Base-by-base conservation (phyloP, 2,797 vertebrate species). In the Diglossa cyanea region DNA sequence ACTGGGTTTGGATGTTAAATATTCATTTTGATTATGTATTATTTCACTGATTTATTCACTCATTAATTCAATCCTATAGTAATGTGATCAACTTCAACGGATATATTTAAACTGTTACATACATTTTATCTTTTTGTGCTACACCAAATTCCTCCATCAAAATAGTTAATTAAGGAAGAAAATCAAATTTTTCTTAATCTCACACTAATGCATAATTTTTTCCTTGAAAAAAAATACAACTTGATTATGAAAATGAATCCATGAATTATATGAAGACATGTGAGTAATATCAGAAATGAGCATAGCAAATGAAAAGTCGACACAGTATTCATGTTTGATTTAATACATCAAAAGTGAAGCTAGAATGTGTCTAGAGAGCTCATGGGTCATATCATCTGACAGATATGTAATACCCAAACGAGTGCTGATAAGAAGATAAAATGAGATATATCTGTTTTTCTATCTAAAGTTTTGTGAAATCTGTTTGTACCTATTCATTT, bases 131-230 rank as follows among this genome's bases (percentile, higher is more conserved):
- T 96, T 67, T 94, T 94, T 94, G 78, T 91, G 31, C 71, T 73
- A 50, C 54, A 88, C 65, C 74, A 77, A 96, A 94, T 93, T 95
- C 73, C 55, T 91, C 57, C 55, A 96, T 90, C 77, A 94, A 97
- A 96, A 96, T 50, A 72, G 50, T 80, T 93, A 97, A 97, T 96
- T 97, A 95, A 96, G 86, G 78, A 93, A 96, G 45, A 95, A 97
- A 96, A 93, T 93, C 4, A 96, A 94, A 79, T 94, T 94, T 78
- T 53, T 89, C 75, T 95, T 91, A 94, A 95, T 96, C 73, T 94
- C 76, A 72, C 25, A 95, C 50, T 86, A 92, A 94, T 93, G 78
- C 65, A 93, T 55, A 63, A 21, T 81, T 94, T 86, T 95, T 93
- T 90, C 75, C 23, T 54, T 81, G 54, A 35, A 86, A 90, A 90